Base-by-base conservation (phyloP, 2,113 vertebrate genomes). In the Lichenostomus cassidix region DNA sequence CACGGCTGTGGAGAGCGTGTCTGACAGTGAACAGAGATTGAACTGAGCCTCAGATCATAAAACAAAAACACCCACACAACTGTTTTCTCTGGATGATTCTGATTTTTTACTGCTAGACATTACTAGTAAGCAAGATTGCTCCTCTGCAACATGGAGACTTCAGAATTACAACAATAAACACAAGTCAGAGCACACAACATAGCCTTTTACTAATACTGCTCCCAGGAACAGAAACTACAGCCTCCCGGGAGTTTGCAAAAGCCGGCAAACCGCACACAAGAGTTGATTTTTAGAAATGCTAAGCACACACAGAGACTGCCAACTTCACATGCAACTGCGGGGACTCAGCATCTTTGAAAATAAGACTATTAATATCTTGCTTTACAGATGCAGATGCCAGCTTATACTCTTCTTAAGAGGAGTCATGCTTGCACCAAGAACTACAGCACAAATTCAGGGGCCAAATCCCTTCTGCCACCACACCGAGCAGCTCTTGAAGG, bases 81-180 rank as follows among this genome's bases (percentile, higher is more conserved):
- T 60, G 41, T 35, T 60, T 89, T 25, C 93, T 92, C 90, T 31
- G 33, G 62, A 56, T 69, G 44, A 89, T 75, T 83, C 71, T 47
- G 28, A 87, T 60, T 83, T 90, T 95, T 92, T 95, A 91, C 90
- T 50, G 83, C 89, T 87, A 83, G 47, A 74, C 62, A 39, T 89
- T 82, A 88, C 68, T 74, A 83, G 89, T 67, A 91, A 92, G 93
- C 82, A 77, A 69, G 79, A 95, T 52, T 71, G 60, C 78, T 88
- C 81, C 81, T 93, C 76, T 95, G 95, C 84, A 95, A 94, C 92
- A 95, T 29, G 69, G 89, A 95, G 89, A 79, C 75, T 59, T 62
- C 69, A 60, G 74, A 89, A 96, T 87, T 90, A 86, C 69, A 93
- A 92, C 89, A 95, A 91, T 81, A 93, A 96, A 95, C 70, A 79